Evolutionary conservation across 2,888 invertebrate genomes (phyloP).

Genomic region (Octonoba sinensis): DNA sequence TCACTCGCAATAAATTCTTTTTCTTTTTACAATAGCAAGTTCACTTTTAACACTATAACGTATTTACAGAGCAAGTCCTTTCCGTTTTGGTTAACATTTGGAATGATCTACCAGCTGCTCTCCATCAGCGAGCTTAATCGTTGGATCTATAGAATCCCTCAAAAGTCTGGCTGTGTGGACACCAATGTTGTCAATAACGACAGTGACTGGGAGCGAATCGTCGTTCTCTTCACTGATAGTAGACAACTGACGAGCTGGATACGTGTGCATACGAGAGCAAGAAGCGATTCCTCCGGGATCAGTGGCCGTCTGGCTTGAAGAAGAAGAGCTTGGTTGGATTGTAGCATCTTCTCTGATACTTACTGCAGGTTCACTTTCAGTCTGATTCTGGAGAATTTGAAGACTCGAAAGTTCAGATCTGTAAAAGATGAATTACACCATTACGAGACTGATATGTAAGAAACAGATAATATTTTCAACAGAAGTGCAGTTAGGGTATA

Average conservation of each 20-base stretch:
- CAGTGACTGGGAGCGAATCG: slow-evolving; percentile 23
- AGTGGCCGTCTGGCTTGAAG: too few relatives aligned
- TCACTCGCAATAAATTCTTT: not conserved
- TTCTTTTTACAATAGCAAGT: not conserved
- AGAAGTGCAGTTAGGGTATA: too few relatives aligned
- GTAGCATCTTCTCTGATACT: too few relatives aligned
- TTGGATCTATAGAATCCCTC: slow-evolving; percentile 26
- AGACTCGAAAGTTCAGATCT: too few relatives aligned
- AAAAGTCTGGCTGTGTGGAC: slow-evolving; percentile 29
- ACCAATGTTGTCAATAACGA: slow-evolving; percentile 51
- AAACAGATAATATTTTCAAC: too few relatives aligned
- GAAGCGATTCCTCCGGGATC: too few relatives aligned
- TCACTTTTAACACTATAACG: not conserved
- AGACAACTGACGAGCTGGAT: slow-evolving; percentile 1
- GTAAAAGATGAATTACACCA: too few relatives aligned
- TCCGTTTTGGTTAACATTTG: slow-evolving; percentile 18
- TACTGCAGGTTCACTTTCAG: too few relatives aligned
- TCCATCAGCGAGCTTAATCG: slow-evolving; percentile 15
- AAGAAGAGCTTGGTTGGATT: too few relatives aligned
- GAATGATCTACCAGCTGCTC: slow-evolving; percentile 14
- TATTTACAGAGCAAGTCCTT: not conserved
- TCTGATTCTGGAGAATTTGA: too few relatives aligned
- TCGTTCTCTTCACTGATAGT: slow-evolving; percentile 31
- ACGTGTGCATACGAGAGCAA: too few relatives aligned
- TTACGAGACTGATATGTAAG: too few relatives aligned